Base-by-base conservation (phyloP, 2,113 vertebrate species). In the Promerops cafer region DNA sequence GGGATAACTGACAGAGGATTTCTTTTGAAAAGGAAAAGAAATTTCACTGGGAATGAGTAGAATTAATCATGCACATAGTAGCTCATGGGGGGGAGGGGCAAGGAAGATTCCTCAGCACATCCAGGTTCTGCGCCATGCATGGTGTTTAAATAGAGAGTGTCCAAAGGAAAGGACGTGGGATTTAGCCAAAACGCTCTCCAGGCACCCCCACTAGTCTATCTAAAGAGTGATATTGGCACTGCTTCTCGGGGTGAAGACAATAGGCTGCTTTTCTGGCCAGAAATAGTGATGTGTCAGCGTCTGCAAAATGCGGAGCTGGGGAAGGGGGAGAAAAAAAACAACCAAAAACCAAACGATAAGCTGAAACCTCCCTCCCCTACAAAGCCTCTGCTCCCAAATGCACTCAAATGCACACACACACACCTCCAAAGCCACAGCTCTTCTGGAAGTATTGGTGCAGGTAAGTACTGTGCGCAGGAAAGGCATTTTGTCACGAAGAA, bases 271-370 rank as follows among this genome's bases (percentile, higher is more conserved):
- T 97, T 89, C 90, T 96, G 90, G 88, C 83, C 94, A 97, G 94
- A 95, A 97, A 95, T 87, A 88, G 79, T 94, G 96, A 95, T 96
- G 96, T 95, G 95, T 96, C 96, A 97, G 96, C 90, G 21, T 96
- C 96, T 97, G 88, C 89, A 94, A 90, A 90, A 92, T 78, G 75
- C 74, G 75, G 89, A 90, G 74, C 87, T 82, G 76, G 44, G 49
- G 35, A 92, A 83, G 28, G 47, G 4, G 30, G 47, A 79, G 9
- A 52, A 42, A 59, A 22, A 66, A 56, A 35, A 53, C 13, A 7
- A 52, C 24, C 37, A 17, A 59, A 68, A 77, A 8, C 13, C 37
- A 27, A 52, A 53, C 0, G 3, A 85, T 94, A 92, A 95, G 57
- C 44, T 89, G 72, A 91, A 94, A 79, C 69, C 20, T 44, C 50